These are phyloP conservation scores for Merops nubicus DNA, from an alignment of 2,113 vertebrate species.

Conservation along the genomic window DNA sequence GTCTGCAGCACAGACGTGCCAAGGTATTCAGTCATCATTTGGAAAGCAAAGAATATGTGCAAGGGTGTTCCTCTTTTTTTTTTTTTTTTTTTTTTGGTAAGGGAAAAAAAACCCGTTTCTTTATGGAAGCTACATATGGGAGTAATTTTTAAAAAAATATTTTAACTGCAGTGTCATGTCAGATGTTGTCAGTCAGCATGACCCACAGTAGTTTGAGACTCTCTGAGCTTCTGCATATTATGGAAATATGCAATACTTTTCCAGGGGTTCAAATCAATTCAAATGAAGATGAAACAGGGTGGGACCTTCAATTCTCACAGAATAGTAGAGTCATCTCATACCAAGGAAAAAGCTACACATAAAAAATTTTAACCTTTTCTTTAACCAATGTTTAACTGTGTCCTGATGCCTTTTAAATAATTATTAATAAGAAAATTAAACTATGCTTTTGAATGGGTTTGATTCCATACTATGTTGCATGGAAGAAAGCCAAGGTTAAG, in stretches of 20 bases:
- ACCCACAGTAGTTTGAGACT: slow-evolving; percentile 69
- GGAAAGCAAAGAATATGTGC: slow-evolving; percentile 70
- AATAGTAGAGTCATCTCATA: slow-evolving; percentile 15
- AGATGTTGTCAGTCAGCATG: slow-evolving; percentile 80
- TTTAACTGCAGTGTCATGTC: slow-evolving; percentile 81
- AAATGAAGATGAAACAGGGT: slow-evolving; percentile 47
- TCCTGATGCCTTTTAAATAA: not conserved
- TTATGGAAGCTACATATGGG: slow-evolving; percentile 78
- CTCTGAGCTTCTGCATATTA: slow-evolving; percentile 57
- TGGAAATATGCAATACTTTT: slow-evolving; percentile 26
- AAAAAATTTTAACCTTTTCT: not conserved
- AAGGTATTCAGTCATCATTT: slow-evolving; percentile 81
- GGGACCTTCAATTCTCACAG: slow-evolving; percentile 48
- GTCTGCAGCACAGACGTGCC: slow-evolving; percentile 68
- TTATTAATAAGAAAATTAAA: not conserved
- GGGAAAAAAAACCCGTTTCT: slow-evolving; percentile 68
- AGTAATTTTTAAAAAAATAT: slow-evolving; percentile 74
- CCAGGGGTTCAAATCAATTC: slow-evolving; percentile 48
- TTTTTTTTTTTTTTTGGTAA: not conserved
- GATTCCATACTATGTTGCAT: not conserved
- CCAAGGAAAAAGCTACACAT: not conserved
- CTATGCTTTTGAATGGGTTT: not conserved
- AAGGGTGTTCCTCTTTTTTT: slow-evolving; percentile 64
- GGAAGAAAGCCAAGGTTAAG: not conserved
- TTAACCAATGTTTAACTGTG: not conserved